phyloP scores from a whole-genome alignment of 2,888 invertebrate genomes.

The Sminthurides aquaticus region DNA sequence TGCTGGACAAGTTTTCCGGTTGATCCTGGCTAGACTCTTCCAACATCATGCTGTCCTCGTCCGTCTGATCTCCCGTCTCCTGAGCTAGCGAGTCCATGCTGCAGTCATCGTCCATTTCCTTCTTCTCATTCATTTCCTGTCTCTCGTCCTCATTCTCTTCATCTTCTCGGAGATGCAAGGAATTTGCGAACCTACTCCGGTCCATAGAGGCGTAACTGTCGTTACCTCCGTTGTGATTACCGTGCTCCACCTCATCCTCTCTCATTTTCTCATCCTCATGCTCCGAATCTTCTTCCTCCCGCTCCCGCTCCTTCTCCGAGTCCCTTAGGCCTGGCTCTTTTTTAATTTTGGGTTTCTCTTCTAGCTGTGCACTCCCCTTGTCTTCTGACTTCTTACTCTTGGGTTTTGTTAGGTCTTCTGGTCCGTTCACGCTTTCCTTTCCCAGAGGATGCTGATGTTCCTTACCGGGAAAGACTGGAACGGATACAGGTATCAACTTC shows the following conservation, averaged over 20 bases:
- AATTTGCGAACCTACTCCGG: conserved; percentile 16
- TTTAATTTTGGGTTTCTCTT: conserved; percentile 2
- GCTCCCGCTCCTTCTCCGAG: too few relatives aligned
- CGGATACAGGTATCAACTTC: conserved; percentile 34
- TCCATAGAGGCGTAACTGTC: conserved; percentile 29
- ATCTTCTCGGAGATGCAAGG: conserved; percentile 15
- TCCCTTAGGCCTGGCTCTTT: conserved; percentile 1
- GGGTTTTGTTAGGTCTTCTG: conserved; percentile 61
- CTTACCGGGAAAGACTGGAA: conserved; percentile 15
- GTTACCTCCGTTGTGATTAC: conserved; percentile 47
- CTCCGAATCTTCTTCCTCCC: conserved; percentile 13
- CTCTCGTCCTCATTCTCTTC: conserved; percentile 57
- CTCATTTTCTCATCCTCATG: conserved; percentile 18
- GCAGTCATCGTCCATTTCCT: conserved; percentile 17
- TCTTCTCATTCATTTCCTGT: conserved; percentile 47
- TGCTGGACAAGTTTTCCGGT: conserved; percentile 68
- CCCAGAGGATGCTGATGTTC: background rate
- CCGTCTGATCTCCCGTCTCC: conserved; percentile 26
- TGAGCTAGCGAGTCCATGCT: conserved; percentile 26
- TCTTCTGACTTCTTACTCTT: conserved; percentile 40
- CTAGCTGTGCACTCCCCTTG: conserved; percentile 5
- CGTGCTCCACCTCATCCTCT: conserved; percentile 49
- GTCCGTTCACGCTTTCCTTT: conserved; percentile 31
- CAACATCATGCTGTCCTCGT: conserved; percentile 19
- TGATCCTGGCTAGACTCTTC: conserved; percentile 57